phyloP scores from a whole-genome alignment of 2,797 vertebrate species.

The Podarcis siculus region DNA sequence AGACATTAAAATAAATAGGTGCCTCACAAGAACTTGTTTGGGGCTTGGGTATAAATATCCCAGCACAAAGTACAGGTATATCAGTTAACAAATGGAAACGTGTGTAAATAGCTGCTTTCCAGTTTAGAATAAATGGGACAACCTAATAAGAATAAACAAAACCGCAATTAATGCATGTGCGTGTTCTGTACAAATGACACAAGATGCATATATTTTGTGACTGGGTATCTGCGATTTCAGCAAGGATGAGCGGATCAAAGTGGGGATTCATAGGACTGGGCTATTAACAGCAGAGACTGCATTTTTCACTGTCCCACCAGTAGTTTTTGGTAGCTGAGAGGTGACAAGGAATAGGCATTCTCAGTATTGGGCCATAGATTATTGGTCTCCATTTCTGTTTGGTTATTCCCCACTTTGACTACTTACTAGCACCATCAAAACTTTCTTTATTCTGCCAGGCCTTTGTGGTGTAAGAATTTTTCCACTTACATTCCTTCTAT shows the following conservation, averaged over 20 bases:
- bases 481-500: too few relatives aligned
- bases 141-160: not conserved
- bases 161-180: slow-evolving; percentile 38
- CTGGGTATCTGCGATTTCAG: not conserved
- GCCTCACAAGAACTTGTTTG: not conserved
- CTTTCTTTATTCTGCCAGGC: too few relatives aligned
- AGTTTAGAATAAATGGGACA: slow-evolving; percentile 39
- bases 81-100: not conserved
- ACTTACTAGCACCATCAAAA: too few relatives aligned
- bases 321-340: too few relatives aligned
- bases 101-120: not conserved
- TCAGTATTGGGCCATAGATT: too few relatives aligned
- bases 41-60: not conserved
- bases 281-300: not conserved
- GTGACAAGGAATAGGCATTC: too few relatives aligned
- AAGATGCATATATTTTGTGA: slow-evolving; percentile 49
- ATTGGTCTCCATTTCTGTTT: too few relatives aligned
- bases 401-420: too few relatives aligned
- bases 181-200: slow-evolving; percentile 37
- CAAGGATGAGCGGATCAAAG: not conserved
- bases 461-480: too few relatives aligned
- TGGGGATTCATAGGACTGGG: not conserved
- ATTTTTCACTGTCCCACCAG: too few relatives aligned
- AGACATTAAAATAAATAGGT: not conserved
- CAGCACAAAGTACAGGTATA: not conserved